Evolutionary conservation across 2,113 vertebrate genomes (phyloP).

Genomic region (Synodontis membranacea): DNA sequence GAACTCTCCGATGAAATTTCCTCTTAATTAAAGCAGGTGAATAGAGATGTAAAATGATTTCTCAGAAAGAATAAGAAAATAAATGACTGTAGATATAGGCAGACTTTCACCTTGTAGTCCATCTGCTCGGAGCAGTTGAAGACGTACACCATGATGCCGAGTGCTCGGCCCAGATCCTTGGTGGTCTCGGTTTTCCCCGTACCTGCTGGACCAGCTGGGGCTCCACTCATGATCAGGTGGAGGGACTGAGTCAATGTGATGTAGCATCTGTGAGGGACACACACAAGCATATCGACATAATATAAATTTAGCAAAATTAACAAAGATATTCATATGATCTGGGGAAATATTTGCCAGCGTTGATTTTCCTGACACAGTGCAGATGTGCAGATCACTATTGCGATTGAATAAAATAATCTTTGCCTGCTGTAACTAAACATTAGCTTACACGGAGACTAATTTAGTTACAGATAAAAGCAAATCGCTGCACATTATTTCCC

Average conservation of each 20-base stretch:
- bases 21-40: slow-evolving; percentile 37
- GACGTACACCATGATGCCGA: slow-evolving; percentile 95
- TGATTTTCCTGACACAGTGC: background rate
- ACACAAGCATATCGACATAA: slow-evolving; percentile 95
- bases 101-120: slow-evolving; percentile 88
- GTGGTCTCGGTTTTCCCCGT: slow-evolving; percentile 97
- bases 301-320: background rate
- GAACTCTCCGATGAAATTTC: slow-evolving; percentile 29
- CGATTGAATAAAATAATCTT: background rate
- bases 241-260: slow-evolving; percentile 94
- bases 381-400: no score
- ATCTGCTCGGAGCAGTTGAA: slow-evolving; percentile 99
- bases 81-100: background rate
- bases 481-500: background rate
- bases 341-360: background rate
- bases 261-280: slow-evolving; percentile 85
- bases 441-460: background rate
- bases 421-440: background rate
- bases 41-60: background rate
- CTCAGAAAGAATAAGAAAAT: background rate
- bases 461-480: background rate
- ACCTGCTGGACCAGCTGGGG: slow-evolving; percentile 89
- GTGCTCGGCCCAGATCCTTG: slow-evolving; percentile 90
- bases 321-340: background rate
- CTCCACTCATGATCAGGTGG: slow-evolving; percentile 93